Conservation (phyloP, 2,113 vertebrate species). For the Urocitellus parryii region DNA sequence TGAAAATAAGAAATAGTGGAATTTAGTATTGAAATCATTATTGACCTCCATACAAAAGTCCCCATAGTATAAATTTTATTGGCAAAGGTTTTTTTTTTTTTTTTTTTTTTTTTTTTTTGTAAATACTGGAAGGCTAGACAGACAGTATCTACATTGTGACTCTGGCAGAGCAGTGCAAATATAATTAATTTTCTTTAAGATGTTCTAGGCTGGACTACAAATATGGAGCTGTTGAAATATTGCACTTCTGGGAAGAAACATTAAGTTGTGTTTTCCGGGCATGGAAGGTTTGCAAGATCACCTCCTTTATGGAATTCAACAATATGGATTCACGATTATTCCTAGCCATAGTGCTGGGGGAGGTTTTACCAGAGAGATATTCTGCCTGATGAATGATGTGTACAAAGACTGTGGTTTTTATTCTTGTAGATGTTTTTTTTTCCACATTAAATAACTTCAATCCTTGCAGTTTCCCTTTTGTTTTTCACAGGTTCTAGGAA, state of each 20-base stretch:
- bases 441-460: too few relatives aligned
- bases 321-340: background rate
- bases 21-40: slow-evolving; percentile 42
- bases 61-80: background rate
- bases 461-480: too few relatives aligned
- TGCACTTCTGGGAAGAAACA: background rate
- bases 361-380: background rate
- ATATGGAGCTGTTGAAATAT: background rate
- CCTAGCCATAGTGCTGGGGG: background rate
- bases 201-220: background rate
- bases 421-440: background rate
- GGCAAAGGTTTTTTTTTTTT: background rate
- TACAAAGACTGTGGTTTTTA: background rate
- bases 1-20: slow-evolving; percentile 32
- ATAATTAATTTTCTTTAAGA: slow-evolving; percentile 6
- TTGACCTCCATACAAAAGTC: background rate
- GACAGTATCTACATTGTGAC: background rate
- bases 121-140: background rate
- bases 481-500: background rate
- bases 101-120: background rate
- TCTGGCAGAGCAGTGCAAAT: background rate
- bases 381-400: background rate
- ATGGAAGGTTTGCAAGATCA: background rate
- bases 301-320: background rate
- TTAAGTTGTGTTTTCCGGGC: background rate